phyloP scores from a whole-genome alignment of 1,140 invertebrate species.

The Lanistes nyassanus region DNA sequence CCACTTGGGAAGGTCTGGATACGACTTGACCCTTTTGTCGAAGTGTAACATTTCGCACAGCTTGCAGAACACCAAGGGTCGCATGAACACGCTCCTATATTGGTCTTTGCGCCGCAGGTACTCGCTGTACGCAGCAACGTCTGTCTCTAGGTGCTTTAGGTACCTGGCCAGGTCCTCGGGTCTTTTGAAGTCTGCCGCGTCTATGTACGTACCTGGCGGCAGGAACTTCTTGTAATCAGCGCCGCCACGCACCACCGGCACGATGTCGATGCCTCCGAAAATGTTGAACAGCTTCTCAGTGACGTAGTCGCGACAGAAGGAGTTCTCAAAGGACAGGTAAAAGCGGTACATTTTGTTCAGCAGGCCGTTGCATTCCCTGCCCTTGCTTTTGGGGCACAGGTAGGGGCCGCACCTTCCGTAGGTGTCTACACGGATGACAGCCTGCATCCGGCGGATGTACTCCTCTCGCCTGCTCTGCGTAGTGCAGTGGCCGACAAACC shows the following conservation, averaged over 20 bases:
- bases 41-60: too few relatives aligned
- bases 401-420: conserved; percentile 73
- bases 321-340: conserved; percentile 76
- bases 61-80: too few relatives aligned
- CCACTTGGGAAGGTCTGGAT: too few relatives aligned
- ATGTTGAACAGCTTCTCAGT: conserved; percentile 90
- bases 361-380: conserved; percentile 16
- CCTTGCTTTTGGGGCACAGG: conserved; percentile 20
- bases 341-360: conserved; percentile 39
- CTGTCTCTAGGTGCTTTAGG: conserved; percentile 22
- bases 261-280: conserved; percentile 3
- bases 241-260: conserved; percentile 28
- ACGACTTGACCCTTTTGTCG: too few relatives aligned
- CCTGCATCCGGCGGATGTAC: conserved; percentile 70
- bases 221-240: conserved; percentile 24
- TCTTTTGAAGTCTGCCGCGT: conserved; percentile 22
- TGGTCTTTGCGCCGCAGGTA: neutral
- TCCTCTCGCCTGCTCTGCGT: conserved; percentile 70
- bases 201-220: conserved; percentile 22
- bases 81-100: too few relatives aligned
- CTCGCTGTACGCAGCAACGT: conserved; percentile 8
- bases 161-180: conserved; percentile 22
- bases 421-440: conserved; percentile 72
- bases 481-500: conserved; percentile 74
- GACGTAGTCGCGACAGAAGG: conserved; percentile 89